A percentile compares a stretch with the other conserved stretches of the same genome.
Conservation (phyloP, 23 tunicate species). For the Botrylloides violaceus region DNA sequence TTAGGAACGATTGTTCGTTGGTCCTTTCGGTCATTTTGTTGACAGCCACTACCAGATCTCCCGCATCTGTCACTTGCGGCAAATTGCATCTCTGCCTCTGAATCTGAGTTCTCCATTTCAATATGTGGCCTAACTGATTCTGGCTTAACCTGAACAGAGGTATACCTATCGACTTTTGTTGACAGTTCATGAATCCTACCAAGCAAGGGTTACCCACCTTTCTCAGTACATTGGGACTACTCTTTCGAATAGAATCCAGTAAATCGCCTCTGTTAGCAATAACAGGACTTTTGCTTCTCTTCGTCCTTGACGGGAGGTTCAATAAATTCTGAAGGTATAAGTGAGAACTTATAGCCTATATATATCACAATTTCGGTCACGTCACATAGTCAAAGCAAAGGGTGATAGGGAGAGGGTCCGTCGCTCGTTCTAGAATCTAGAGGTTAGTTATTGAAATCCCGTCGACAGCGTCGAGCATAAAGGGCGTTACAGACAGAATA, state of each 20-base stretch:
- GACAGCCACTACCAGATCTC: too few species aligned
- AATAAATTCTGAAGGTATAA: too few species aligned
- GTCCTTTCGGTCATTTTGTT: too few species aligned
- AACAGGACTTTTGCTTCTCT: slow-evolving; percentile 36
- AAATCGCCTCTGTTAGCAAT: slow-evolving; percentile 34
- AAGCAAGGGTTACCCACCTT: slow-evolving; percentile 23
- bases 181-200: not conserved
- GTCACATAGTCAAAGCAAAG: too few species aligned
- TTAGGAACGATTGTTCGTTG: too few species aligned
- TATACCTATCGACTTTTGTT: not conserved
- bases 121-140: slow-evolving; percentile 1
- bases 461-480: too few species aligned
- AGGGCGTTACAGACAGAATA: too few species aligned
- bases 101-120: not conserved
- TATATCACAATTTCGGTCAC: too few species aligned
- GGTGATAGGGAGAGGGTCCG: too few species aligned
- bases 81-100: slow-evolving; percentile 10
- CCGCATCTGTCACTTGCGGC: not conserved
- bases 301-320: not conserved
- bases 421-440: too few species aligned
- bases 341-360: too few species aligned
- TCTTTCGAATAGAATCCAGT: slow-evolving; percentile 49
- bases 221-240: slow-evolving; percentile 14
- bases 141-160: not conserved
- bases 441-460: too few species aligned